Evolutionary conservation across 1,140 invertebrate species (phyloP).

Genomic region (Drosophila arawakana): DNA sequence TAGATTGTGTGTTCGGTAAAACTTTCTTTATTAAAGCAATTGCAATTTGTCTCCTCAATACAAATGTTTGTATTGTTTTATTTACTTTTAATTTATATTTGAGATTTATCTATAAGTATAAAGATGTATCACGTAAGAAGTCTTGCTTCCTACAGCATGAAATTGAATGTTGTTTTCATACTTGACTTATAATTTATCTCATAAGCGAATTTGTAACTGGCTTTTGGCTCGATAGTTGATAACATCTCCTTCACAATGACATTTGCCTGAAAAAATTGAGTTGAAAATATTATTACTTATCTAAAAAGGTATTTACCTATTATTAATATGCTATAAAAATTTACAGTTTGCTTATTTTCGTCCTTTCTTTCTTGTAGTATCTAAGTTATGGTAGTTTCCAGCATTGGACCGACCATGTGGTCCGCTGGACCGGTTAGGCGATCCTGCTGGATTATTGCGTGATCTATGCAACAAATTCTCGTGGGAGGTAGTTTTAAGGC

Average conservation of each 20-base stretch:
- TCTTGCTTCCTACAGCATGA: no score
- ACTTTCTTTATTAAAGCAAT: background rate
- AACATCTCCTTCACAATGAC: no score
- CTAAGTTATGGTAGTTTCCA: background rate
- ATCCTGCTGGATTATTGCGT: background rate
- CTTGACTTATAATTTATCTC: no score
- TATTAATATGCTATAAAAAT: background rate
- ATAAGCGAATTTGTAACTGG: no score
- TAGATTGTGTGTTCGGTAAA: background rate
- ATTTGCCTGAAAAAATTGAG: no score
- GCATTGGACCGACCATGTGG: slow-evolving; percentile 8
- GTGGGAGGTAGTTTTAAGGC: background rate
- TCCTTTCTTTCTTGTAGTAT: slow-evolving; percentile 7
- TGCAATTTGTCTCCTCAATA: slow-evolving; percentile 15
- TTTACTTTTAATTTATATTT: slow-evolving; percentile 26
- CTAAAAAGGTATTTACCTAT: no score
- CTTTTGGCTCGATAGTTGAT: no score
- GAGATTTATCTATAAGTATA: background rate
- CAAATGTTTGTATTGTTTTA: slow-evolving; percentile 3
- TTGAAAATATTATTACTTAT: no score
- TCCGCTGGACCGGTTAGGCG: background rate
- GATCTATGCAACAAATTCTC: slow-evolving; percentile 14
- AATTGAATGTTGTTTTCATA: no score
- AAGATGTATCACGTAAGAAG: background rate
- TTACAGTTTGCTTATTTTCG: slow-evolving; percentile 1